Conservation (phyloP, 2,113 vertebrate genomes). For the Stegostoma tigrinum region DNA sequence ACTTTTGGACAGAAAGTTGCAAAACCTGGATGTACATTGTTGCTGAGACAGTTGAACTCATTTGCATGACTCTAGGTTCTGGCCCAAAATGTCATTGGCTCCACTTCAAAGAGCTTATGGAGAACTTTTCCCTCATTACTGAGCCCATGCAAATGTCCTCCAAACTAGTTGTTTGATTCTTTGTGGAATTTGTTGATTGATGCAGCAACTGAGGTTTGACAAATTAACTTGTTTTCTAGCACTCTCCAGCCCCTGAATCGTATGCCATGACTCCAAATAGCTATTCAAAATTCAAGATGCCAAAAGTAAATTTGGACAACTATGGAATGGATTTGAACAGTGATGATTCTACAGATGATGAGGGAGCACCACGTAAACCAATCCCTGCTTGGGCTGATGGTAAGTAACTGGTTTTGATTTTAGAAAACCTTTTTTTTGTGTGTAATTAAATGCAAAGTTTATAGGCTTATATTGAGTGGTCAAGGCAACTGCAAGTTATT, state of each 20-base stretch:
- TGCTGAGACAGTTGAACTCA: not conserved
- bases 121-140: not conserved
- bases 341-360: conserved; percentile 88
- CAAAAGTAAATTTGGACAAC: conserved; percentile 53
- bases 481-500: not conserved
- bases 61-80: not conserved
- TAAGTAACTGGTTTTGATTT: conserved; percentile 43
- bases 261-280: conserved; percentile 79
- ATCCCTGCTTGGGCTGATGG: conserved; percentile 84
- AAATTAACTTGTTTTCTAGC: conserved; percentile 43
- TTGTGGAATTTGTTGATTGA: not conserved
- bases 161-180: not conserved
- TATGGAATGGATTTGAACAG: conserved; percentile 96
- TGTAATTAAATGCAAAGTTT: not conserved
- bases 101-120: not conserved
- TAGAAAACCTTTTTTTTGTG: not conserved
- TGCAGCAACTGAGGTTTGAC: not conserved
- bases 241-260: conserved; percentile 61
- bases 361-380: conserved; percentile 80
- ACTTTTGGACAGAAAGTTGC: not conserved
- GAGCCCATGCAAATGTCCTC: not conserved
- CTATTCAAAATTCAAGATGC: conserved; percentile 40
- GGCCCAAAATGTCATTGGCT: not conserved
- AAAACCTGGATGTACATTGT: not conserved
- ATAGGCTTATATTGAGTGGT: not conserved